Evolutionary conservation across 2,888 invertebrate species (phyloP).

Genomic region (Eurytoma adleriae): DNA sequence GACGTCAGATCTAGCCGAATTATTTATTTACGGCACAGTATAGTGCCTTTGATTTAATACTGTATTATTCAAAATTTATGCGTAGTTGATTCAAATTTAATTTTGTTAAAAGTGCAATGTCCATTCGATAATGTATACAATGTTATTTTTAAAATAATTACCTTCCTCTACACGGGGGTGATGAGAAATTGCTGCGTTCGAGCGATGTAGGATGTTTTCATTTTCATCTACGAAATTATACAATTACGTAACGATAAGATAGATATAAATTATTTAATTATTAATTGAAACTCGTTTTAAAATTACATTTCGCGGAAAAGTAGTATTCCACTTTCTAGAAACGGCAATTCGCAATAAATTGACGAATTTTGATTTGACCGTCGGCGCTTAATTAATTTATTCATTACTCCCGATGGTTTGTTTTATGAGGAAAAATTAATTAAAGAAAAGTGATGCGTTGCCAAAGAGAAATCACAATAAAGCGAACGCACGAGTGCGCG

Average conservation of each 20-base stretch:
- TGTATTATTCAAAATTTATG: no score
- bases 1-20: no score
- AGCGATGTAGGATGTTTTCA: constrained; percentile 70
- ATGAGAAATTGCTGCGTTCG: constrained; percentile 65
- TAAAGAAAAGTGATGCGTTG: constrained; percentile 17
- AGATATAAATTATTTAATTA: neutral
- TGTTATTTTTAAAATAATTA: constrained; percentile 49
- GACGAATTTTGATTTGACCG: neutral
- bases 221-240: constrained; percentile 64
- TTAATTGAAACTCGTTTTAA: neutral
- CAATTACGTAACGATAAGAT: neutral
- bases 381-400: constrained; percentile 16
- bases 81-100: no score
- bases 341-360: neutral
- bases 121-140: no score
- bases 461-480: constrained; percentile 4
- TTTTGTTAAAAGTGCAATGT: no score
- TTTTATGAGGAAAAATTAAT: constrained; percentile 34
- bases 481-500: neutral
- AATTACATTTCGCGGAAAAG: neutral
- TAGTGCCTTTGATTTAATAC: no score
- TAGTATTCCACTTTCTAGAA: no score
- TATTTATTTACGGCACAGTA: no score
- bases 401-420: constrained; percentile 30
- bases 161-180: constrained; percentile 64